These are phyloP conservation scores for Pelecanoides urinatrix DNA, from an alignment of 2,113 vertebrate genomes.

Conservation along the genomic window DNA sequence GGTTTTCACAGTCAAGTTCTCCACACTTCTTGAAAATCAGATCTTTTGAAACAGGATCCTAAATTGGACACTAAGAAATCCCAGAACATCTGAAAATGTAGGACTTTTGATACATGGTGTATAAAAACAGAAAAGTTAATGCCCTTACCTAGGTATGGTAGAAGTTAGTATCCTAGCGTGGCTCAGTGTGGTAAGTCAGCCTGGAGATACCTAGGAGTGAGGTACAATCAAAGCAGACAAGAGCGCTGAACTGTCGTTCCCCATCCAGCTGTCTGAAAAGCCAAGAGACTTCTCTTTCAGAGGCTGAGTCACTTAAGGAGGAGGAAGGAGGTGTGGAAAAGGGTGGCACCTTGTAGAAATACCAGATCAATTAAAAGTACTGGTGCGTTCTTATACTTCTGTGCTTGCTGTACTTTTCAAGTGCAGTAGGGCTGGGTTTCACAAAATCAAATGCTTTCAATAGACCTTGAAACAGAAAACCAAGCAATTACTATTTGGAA, in stretches of 20 bases:
- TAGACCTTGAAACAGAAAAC: not conserved
- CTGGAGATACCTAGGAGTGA: not conserved
- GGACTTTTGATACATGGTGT: not conserved
- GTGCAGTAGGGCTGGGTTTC: not conserved
- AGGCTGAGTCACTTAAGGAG: conserved; percentile 78
- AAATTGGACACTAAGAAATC: not conserved
- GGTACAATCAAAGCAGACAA: not conserved
- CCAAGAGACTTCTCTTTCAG: conserved; percentile 54
- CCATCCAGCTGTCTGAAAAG: conserved; percentile 54
- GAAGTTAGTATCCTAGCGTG: not conserved
- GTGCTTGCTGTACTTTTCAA: conserved; percentile 47
- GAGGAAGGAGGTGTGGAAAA: conserved; percentile 77
- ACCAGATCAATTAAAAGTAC: conserved; percentile 69
- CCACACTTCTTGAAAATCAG: not conserved
- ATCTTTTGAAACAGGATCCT: not conserved
- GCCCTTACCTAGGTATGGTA: conserved; percentile 60
- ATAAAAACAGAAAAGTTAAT: not conserved
- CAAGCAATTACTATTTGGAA: not conserved
- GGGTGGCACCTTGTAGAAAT: conserved; percentile 83
- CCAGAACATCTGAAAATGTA: not conserved
- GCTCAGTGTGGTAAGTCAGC: not conserved
- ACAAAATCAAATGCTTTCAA: not conserved
- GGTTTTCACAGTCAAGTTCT: not conserved
- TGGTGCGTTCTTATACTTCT: not conserved
- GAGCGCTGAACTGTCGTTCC: conserved; percentile 5